phyloP scores from a whole-genome alignment of 2,113 vertebrate species.

The Tychaedon coryphoeus region DNA sequence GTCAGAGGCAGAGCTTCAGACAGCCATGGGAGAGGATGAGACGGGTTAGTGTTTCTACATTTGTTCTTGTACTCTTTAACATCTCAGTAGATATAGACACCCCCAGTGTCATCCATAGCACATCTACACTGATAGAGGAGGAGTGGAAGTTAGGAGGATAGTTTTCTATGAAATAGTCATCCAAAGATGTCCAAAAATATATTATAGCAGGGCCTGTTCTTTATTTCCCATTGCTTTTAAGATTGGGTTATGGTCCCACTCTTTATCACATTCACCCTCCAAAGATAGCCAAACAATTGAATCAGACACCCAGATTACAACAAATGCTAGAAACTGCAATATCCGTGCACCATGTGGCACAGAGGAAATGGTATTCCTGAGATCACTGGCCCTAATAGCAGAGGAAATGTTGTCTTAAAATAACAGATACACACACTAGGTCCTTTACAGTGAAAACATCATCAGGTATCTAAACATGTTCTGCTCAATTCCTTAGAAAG shows the following conservation, averaged over 20 bases:
- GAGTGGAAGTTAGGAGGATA: neutral
- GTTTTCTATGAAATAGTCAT: conserved; percentile 22
- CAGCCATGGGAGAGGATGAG: neutral
- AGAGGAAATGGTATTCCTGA: conserved; percentile 33
- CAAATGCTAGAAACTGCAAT: conserved; percentile 28
- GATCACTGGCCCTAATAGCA: neutral
- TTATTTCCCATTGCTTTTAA: conserved; percentile 60
- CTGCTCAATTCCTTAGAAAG: neutral
- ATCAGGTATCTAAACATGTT: neutral
- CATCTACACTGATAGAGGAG: neutral
- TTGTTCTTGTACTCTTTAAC: neutral
- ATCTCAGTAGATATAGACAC: neutral
- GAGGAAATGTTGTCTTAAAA: neutral
- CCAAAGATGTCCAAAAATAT: neutral
- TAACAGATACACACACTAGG: neutral
- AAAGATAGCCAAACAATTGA: conserved; percentile 60
- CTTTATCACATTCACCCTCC: conserved; percentile 54
- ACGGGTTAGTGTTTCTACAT: neutral
- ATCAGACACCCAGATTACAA: conserved; percentile 41
- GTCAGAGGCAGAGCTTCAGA: neutral
- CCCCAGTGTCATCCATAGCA: neutral
- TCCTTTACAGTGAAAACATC: neutral
- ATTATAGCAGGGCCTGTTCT: neutral
- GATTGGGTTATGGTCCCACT: conserved; percentile 43
- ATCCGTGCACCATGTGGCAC: neutral